Evolutionary conservation across 2,888 invertebrate genomes (phyloP), one percentile per base, ranked within the genome.

Genomic region (Omphaloscelis lunosa): DNA sequence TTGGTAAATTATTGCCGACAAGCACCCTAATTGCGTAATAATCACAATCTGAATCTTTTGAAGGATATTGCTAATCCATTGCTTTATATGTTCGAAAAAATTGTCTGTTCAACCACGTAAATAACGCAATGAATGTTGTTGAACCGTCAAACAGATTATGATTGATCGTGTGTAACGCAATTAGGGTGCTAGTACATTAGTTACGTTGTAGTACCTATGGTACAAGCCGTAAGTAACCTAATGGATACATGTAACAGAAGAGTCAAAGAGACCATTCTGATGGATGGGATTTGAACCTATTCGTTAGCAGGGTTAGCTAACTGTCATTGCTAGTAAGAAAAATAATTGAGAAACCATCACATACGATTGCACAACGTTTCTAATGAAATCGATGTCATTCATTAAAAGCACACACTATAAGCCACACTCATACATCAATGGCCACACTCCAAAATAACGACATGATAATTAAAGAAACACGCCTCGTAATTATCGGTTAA

Each of bases 401-500:
- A 53, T 80, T 39, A 61, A 45, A 34, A 61, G 9, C 34, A 34
- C 9, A 34, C 29, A 27, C 27, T 1, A 48, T 56, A 69, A 9
- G 27, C 17, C 27, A 4, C 61, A 39, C 20, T 39, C 53, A n/a
- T n/a, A n/a, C n/a, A n/a, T n/a, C n/a, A n/a, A n/a, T n/a, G n/a
- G 27, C 17, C 27, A 4, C 61, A 39, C 20, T 39, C 53, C 34
- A 53, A 58, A 61, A 56, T 39, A 78, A 62, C 23, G 23, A 17
- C 15, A 17, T 9, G 41, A 2, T 72, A 48, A 59, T 3, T 48
- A 41, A n/a, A 56, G 45, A 56, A 53, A 29, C 58, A 34, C 17
- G n/a, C 23, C 56, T 45, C 59, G 51, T 65, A 61, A 77, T 75
- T 72, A 56, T 59, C 34, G 65, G 39, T 23, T 83, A 69, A 69